phyloP scores from a whole-genome alignment of 1,140 invertebrate genomes.

The Melipona quadrifasciata region DNA sequence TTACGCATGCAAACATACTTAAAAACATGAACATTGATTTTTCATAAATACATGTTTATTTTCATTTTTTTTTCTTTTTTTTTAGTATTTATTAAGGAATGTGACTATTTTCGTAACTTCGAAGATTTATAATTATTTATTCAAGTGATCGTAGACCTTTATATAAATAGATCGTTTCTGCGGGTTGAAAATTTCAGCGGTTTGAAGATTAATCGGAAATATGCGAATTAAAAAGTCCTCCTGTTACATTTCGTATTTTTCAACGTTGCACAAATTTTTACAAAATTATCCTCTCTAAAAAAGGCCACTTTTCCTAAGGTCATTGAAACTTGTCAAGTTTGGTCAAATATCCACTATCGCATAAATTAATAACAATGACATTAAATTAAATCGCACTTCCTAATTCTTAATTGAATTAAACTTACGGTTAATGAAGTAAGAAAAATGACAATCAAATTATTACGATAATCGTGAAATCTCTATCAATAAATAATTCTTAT shows the following conservation, averaged over 20 bases:
- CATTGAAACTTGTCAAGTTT: conserved; percentile 1
- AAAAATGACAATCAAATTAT: neutral
- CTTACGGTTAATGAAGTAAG: neutral
- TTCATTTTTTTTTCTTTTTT: neutral
- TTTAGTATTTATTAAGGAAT: neutral
- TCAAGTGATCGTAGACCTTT: neutral
- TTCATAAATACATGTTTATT: neutral
- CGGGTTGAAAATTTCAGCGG: neutral
- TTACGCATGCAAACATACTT: neutral
- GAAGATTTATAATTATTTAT: neutral
- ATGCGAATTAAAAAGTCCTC: neutral
- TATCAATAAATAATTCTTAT: conserved; percentile 32
- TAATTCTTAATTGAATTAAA: neutral
- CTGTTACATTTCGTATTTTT: neutral
- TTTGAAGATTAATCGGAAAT: neutral
- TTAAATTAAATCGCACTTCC: neutral
- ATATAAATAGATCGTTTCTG: neutral
- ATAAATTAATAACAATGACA: neutral
- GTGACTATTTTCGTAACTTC: neutral
- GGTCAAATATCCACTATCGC: neutral
- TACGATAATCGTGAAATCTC: neutral
- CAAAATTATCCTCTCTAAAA: conserved; percentile 15
- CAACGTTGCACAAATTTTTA: conserved; percentile 1
- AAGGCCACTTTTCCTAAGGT: conserved; percentile 18
- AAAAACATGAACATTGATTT: neutral